A percentile compares a stretch with the other conserved stretches of the same genome.
Evolutionary conservation across 2,888 invertebrate genomes (phyloP).

Genomic region (Meteorus cinctellus): DNA sequence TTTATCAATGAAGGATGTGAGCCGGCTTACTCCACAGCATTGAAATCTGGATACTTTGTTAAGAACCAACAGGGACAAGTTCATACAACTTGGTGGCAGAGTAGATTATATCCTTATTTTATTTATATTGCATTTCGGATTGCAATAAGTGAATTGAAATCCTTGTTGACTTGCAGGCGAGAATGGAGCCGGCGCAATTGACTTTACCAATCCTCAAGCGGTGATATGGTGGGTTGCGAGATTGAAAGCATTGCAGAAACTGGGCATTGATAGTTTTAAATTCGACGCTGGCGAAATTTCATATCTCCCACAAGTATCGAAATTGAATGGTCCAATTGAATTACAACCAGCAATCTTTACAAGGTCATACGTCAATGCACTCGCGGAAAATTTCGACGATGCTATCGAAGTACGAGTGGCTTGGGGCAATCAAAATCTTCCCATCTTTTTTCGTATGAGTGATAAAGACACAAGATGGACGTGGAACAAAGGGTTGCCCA

Average conservation of each 20-base stretch:
- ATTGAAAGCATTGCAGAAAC: conserved; percentile 76
- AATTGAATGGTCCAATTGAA: conserved; percentile 75
- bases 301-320: conserved; percentile 80
- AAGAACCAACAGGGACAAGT: conserved; percentile 66
- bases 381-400: conserved; percentile 77
- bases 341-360: conserved; percentile 78
- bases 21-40: conserved; percentile 77
- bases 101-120: conserved; percentile 52
- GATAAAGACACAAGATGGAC: conserved; percentile 85
- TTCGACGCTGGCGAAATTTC: conserved; percentile 88
- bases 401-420: conserved; percentile 84
- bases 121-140: not conserved
- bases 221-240: conserved; percentile 77
- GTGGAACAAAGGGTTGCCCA: conserved; percentile 81
- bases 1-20: conserved; percentile 86
- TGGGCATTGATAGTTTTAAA: conserved; percentile 84
- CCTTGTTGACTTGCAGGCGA: conserved; percentile 58
- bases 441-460: conserved; percentile 84
- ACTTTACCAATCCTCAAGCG: conserved; percentile 83
- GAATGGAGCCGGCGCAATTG: conserved; percentile 78
- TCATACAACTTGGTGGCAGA: conserved; percentile 75
- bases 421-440: conserved; percentile 80
- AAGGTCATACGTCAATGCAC: conserved; percentile 76
- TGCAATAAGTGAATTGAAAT: not conserved
- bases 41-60: conserved; percentile 77